Evolutionary conservation across 2,888 invertebrate species (phyloP).

Genomic region (Miltochrista miniata): DNA sequence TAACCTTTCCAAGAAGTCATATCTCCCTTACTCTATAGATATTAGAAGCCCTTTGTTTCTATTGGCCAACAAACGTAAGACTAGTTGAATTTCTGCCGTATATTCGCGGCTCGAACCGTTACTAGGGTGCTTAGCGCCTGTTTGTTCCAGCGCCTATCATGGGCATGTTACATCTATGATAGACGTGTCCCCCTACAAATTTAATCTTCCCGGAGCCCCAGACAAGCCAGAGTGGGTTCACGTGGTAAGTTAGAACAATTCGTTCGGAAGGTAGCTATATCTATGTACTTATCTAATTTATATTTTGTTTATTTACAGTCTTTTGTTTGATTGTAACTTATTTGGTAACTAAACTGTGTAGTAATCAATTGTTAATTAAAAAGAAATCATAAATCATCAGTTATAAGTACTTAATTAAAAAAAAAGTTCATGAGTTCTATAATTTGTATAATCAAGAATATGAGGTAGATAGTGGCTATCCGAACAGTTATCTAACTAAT

Average conservation of each 20-base stretch:
- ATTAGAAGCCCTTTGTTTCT: background rate
- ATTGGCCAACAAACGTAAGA: constrained; percentile 20
- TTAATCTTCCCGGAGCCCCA: constrained; percentile 93
- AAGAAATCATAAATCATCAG: too few species aligned
- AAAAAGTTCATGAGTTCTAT: too few species aligned
- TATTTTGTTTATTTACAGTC: too few species aligned
- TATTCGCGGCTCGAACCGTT: constrained; percentile 66
- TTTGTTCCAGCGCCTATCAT: constrained; percentile 97
- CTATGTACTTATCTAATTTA: background rate
- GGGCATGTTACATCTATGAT: constrained; percentile 98
- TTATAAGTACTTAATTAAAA: too few species aligned
- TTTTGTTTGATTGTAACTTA: too few species aligned
- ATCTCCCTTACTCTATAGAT: background rate
- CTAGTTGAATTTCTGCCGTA: constrained; percentile 28
- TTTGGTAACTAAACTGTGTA: too few species aligned
- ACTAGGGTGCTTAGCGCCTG: constrained; percentile 81
- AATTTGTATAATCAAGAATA: too few species aligned
- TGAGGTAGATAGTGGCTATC: too few species aligned
- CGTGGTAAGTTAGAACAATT: constrained; percentile 86
- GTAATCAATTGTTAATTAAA: too few species aligned
- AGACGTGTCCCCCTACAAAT: constrained; percentile 99
- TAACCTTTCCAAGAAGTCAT: background rate
- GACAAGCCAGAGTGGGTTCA: constrained; percentile 94
- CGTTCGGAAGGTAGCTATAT: constrained; percentile 13
- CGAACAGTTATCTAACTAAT: background rate